phyloP scores from a whole-genome alignment of 2,113 vertebrate species.

The Poeciliopsis prolifica region DNA sequence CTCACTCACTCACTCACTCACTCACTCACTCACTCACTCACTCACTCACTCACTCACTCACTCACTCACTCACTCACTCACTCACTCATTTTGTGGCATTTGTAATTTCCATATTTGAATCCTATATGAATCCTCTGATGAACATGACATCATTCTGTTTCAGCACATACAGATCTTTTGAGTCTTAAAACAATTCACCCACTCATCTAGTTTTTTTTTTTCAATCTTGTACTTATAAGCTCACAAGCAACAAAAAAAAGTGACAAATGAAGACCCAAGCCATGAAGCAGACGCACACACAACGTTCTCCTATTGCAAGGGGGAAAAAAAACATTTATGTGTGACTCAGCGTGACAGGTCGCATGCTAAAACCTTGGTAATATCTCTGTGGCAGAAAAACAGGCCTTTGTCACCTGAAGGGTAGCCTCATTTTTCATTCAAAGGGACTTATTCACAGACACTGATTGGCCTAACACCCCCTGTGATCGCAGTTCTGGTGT shows the following conservation, averaged over 20 bases:
- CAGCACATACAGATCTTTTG: constrained; percentile 31
- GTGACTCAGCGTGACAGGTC: constrained; percentile 46
- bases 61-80: no score
- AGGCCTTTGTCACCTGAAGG: constrained; percentile 52
- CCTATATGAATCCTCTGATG: no score
- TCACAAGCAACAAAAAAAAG: constrained; percentile 25
- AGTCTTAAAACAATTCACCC: constrained; percentile 29
- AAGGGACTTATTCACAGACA: constrained; percentile 37
- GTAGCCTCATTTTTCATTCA: constrained; percentile 56
- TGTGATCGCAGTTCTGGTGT: constrained; percentile 41
- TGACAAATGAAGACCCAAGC: constrained; percentile 27
- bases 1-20: no score
- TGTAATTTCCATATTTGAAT: no score
- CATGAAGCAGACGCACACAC: constrained; percentile 33
- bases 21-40: no score
- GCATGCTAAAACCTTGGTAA: constrained; percentile 43
- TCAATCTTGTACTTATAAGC: background rate
- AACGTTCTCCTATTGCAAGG: constrained; percentile 17
- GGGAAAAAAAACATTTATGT: constrained; percentile 57
- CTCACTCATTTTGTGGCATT: no score
- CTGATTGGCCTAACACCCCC: constrained; percentile 36
- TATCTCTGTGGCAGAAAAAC: constrained; percentile 56
- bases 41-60: no score
- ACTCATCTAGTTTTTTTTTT: constrained; percentile 30
- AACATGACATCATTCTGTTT: no score